These are phyloP conservation scores for Willisornis vidua DNA, from an alignment of 2,113 vertebrate genomes.

Conservation along the genomic window DNA sequence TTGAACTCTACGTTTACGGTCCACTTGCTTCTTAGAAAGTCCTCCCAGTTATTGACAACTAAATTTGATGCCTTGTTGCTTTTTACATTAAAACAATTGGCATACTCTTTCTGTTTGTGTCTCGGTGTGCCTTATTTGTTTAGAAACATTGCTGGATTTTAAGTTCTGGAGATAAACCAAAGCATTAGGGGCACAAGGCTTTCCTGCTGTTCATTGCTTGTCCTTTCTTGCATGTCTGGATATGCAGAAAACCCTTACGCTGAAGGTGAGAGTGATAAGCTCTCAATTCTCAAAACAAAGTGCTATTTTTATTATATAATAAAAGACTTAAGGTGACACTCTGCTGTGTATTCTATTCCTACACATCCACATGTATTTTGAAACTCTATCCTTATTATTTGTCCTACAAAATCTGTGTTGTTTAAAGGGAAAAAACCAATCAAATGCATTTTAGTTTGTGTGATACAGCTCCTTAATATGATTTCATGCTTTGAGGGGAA, in stretches of 20 bases:
- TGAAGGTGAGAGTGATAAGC: neutral
- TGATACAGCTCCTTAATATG: constrained; percentile 17
- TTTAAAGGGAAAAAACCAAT: neutral
- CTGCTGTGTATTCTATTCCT: neutral
- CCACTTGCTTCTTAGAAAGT: constrained; percentile 8
- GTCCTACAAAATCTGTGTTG: neutral
- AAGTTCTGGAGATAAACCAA: constrained; percentile 9
- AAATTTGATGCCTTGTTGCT: neutral
- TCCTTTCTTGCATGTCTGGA: neutral
- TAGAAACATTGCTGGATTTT: neutral
- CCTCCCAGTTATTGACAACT: neutral
- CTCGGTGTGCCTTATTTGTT: neutral
- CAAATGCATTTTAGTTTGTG: constrained; percentile 1
- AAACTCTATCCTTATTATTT: neutral
- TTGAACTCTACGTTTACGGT: neutral
- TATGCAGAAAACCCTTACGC: neutral
- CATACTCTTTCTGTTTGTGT: neutral
- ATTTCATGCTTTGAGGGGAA: constrained; percentile 31
- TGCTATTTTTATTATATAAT: neutral
- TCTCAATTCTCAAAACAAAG: neutral
- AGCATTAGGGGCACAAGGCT: neutral
- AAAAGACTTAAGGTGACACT: neutral
- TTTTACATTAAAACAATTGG: neutral
- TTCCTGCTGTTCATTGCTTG: neutral
- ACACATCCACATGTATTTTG: neutral